phyloP scores from a whole-genome alignment of 23 tunicate genomes.

The Trididemnum nubilum region DNA sequence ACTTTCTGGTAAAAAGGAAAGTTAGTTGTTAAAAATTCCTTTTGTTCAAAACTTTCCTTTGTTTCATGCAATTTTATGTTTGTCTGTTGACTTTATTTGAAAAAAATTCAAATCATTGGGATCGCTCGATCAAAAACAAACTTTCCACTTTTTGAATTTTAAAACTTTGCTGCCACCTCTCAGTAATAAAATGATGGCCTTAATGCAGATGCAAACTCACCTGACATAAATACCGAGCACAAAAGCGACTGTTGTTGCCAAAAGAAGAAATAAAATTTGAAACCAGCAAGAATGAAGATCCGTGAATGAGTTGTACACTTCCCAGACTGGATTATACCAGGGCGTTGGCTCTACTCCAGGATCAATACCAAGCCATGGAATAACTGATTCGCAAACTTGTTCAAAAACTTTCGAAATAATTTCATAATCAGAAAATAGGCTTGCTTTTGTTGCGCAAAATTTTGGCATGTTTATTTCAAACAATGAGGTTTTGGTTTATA shows the following conservation, averaged over 20 bases:
- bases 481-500: not conserved
- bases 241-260: conserved; percentile 50
- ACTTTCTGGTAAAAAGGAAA: too few relatives aligned
- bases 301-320: conserved; percentile 6
- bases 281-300: conserved; percentile 79
- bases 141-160: too few relatives aligned
- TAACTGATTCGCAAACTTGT: conserved; percentile 66
- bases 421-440: conserved; percentile 60
- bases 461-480: conserved; percentile 56
- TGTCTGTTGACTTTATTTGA: too few relatives aligned
- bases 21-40: too few relatives aligned
- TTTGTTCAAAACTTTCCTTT: too few relatives aligned
- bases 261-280: conserved; percentile 59
- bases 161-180: too few relatives aligned
- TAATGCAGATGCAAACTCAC: conserved; percentile 47
- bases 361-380: conserved; percentile 84
- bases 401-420: conserved; percentile 39
- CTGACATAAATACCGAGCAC: conserved; percentile 84
- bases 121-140: too few relatives aligned
- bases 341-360: conserved; percentile 67
- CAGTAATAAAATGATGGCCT: too few relatives aligned
- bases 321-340: conserved; percentile 30
- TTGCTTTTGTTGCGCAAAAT: conserved; percentile 75
- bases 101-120: too few relatives aligned
- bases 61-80: too few relatives aligned